Conservation (phyloP, 2,888 invertebrate genomes). For the Ferdinandea cuprea region DNA sequence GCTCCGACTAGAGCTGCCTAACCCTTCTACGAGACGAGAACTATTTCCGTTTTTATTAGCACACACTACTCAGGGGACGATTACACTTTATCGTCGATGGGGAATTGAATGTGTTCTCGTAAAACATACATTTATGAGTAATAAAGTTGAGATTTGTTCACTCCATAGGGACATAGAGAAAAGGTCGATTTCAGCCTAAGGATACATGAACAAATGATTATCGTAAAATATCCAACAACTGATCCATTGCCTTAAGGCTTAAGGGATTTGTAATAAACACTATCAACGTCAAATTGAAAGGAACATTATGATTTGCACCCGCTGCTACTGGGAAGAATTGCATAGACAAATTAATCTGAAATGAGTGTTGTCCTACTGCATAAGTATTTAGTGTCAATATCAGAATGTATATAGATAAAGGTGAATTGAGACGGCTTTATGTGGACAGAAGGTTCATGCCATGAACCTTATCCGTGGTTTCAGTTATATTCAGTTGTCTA, state of each 20-base stretch:
- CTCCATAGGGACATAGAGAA: neutral
- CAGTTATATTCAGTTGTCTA: no score
- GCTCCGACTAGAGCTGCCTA: neutral
- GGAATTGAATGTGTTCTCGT: conserved; percentile 59
- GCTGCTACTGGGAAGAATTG: neutral
- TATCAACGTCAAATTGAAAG: conserved; percentile 5
- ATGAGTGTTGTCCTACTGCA: no score
- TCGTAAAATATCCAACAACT: conserved; percentile 42
- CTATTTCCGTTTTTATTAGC: conserved; percentile 31
- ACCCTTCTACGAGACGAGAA: neutral
- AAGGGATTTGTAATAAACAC: conserved; percentile 23
- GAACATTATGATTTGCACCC: neutral
- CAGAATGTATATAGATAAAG: no score
- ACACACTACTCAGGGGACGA: conserved; percentile 37
- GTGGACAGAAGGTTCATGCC: no score
- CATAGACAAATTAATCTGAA: no score
- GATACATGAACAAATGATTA: conserved; percentile 37
- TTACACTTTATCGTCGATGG: conserved; percentile 50
- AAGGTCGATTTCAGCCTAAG: conserved; percentile 23
- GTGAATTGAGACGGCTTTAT: no score
- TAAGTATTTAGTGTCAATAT: no score
- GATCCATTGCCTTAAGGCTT: conserved; percentile 15
- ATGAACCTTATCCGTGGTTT: no score
- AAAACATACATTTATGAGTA: conserved; percentile 52
- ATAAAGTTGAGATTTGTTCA: conserved; percentile 60